These are phyloP conservation scores for Phymastichus coffea DNA, from an alignment of 1,140 invertebrate genomes.

Conservation along the genomic window DNA sequence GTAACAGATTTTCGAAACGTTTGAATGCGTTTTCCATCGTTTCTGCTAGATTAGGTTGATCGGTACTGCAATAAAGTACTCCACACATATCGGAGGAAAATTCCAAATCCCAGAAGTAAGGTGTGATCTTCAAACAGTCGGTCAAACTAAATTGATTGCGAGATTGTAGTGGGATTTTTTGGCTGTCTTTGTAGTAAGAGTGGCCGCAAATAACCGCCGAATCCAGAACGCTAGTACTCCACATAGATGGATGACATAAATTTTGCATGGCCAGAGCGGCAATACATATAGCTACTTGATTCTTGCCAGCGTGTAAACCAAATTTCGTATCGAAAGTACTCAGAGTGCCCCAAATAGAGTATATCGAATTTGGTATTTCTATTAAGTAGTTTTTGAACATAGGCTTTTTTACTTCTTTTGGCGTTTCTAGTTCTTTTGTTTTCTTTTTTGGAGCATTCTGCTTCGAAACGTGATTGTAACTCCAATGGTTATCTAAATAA, in stretches of 20 bases:
- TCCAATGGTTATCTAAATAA: slow-evolving; percentile 53
- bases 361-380: slow-evolving; percentile 46
- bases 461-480: slow-evolving; percentile 33
- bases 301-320: slow-evolving; percentile 40
- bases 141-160: slow-evolving; percentile 43
- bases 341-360: slow-evolving; percentile 50
- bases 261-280: slow-evolving; percentile 40
- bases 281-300: slow-evolving; percentile 46
- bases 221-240: slow-evolving; percentile 46
- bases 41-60: slow-evolving; percentile 23
- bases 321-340: slow-evolving; percentile 45
- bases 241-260: slow-evolving; percentile 46
- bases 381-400: slow-evolving; percentile 47
- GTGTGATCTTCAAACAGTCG: slow-evolving; percentile 40
- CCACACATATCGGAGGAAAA: slow-evolving; percentile 39
- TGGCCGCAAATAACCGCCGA: slow-evolving; percentile 48
- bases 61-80: slow-evolving; percentile 39
- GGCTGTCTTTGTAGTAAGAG: slow-evolving; percentile 45
- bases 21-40: not conserved
- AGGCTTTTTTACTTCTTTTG: slow-evolving; percentile 11
- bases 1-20: not conserved
- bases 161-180: slow-evolving; percentile 27
- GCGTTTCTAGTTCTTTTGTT: not conserved
- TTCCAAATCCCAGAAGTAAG: slow-evolving; percentile 45
- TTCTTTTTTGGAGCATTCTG: slow-evolving; percentile 6